A percentile compares a stretch with the other conserved stretches of the same genome.
Evolutionary conservation across 1,140 invertebrate species (phyloP).

Genomic region (Arion vulgaris): DNA sequence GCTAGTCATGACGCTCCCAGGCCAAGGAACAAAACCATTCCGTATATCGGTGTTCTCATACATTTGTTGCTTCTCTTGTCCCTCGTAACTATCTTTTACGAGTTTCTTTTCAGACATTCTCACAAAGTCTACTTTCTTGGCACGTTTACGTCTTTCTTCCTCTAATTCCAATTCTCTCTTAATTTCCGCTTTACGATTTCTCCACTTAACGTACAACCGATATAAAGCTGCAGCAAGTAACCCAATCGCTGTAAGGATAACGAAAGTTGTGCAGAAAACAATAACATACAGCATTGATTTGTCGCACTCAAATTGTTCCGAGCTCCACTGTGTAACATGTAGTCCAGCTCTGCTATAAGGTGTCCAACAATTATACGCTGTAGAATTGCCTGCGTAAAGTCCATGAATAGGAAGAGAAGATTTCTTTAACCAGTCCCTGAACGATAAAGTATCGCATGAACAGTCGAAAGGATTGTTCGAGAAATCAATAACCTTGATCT

Average conservation of each 20-base stretch:
- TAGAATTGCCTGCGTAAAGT: conserved; percentile 6
- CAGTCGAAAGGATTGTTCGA: conserved; percentile 62
- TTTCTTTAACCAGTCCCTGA: conserved; percentile 55
- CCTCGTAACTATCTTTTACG: background rate
- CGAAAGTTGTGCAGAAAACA: conserved; percentile 49
- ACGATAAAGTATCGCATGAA: conserved; percentile 53
- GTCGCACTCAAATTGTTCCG: conserved; percentile 47
- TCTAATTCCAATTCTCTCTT: background rate
- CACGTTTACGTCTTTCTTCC: background rate
- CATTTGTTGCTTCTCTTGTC: background rate
- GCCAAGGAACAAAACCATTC: background rate
- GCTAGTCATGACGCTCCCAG: background rate
- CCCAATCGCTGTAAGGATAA: conserved; percentile 42
- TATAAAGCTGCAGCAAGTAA: conserved; percentile 43
- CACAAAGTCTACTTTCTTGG: background rate
- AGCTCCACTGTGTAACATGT: background rate
- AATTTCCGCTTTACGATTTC: conserved; percentile 13
- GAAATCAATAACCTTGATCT: conserved; percentile 56
- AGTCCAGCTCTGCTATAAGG: background rate
- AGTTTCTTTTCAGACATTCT: background rate
- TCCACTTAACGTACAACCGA: conserved; percentile 45
- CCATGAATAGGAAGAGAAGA: background rate
- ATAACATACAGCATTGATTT: conserved; percentile 44
- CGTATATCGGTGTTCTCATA: background rate
- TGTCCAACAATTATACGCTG: background rate